Conservation (phyloP, 2,113 vertebrate genomes). For the Hyperopisus bebe region DNA sequence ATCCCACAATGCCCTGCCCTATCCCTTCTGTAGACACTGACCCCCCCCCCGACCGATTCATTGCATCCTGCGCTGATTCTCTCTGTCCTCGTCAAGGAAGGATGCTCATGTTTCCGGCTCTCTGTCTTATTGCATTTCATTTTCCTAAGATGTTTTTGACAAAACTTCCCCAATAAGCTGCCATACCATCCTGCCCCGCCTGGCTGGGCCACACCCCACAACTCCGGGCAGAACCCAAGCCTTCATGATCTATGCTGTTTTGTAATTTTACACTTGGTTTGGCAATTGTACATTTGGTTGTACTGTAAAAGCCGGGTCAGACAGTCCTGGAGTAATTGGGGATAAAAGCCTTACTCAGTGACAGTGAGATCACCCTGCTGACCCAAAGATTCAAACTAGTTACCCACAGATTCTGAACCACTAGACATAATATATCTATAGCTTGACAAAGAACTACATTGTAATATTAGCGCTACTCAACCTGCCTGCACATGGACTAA, state of each 20-base stretch:
- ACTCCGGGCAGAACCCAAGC: neutral
- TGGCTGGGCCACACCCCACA: neutral
- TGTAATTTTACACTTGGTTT: neutral
- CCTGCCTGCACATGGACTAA: neutral
- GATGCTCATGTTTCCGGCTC: neutral
- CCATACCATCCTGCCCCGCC: neutral
- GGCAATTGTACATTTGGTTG: neutral
- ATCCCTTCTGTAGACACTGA: neutral
- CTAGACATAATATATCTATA: neutral
- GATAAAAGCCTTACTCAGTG: neutral
- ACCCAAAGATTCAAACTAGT: neutral
- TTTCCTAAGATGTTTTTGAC: neutral
- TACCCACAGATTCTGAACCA: neutral
- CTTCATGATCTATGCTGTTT: neutral
- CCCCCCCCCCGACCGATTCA: neutral
- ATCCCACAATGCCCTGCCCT: conserved; percentile 5
- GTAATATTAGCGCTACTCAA: neutral
- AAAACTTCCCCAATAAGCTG: neutral
- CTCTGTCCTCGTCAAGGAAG: neutral
- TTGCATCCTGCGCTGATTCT: neutral
- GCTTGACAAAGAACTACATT: neutral
- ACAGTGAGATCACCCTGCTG: neutral
- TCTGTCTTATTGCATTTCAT: neutral
- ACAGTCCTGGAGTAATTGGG: neutral
- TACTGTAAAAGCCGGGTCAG: neutral